Evolutionary conservation across 2,797 vertebrate species (phyloP), one percentile per base, ranked within the genome.

Genomic region (Danio kyathit): DNA sequence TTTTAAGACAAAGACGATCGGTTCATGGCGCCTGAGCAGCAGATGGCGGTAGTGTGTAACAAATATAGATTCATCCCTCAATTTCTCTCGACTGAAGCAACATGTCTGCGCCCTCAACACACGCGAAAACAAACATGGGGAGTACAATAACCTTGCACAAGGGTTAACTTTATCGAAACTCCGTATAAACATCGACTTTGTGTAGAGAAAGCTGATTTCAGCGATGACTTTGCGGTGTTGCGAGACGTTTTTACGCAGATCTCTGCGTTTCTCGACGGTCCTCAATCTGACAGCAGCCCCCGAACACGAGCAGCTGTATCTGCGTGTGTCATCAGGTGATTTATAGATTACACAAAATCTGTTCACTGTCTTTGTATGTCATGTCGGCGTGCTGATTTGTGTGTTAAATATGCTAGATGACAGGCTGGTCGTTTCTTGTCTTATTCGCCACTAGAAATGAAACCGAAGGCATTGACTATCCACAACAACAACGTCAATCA

Each of bases 221-320:
- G 0, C 4, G 3, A 95, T 94, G 94, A 88, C 89, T 48, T 63
- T 90, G 60, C 86, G 91, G 5, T 59, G 83, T 19, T 91, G 89
- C 8, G 69, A 70, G 6, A 83, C 87, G 8, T 2, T 91, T 7
- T 2, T 91, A 41, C 65, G 88, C 17, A 82, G 59, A 48, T 74
- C 86, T 21, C 10, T 80, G 51, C 56, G 76, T 41, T 19, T 86
- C 64, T 86, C 76, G 65, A 56, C 64, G 0, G 74, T 73, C 52
- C 13, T 54, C 41, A 70, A 41, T 14, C 10, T 78, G n/a, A 73
- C 83, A 6, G 60, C 77, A 5, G 76, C 71, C 7, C 70, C 54
- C 48, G 86, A 84, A 89, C 87, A 90, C 48, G 86, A 84, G 89
- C 87, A 90, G 85, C 79, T 85, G 72, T 17, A 82, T 21, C 85